Conservation (phyloP, 2,888 invertebrate species). For the Autographa gamma region DNA sequence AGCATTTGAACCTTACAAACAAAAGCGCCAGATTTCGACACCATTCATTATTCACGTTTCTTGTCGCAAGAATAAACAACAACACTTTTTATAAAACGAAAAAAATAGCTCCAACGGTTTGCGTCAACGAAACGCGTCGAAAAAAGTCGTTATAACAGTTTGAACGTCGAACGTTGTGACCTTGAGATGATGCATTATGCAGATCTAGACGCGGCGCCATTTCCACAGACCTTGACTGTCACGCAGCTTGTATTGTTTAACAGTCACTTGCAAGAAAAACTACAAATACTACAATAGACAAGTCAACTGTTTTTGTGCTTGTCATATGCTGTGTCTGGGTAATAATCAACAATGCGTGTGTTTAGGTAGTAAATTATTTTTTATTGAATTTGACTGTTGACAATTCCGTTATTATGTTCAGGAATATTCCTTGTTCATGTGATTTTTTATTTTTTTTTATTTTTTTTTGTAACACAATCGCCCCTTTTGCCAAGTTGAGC, state of each 20-base stretch:
- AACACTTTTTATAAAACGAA: conserved; percentile 11
- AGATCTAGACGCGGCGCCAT: conserved; percentile 53
- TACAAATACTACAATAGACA: not conserved
- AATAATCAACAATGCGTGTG: not conserved
- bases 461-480: too few relatives aligned
- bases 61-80: conserved; percentile 22
- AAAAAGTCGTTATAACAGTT: conserved; percentile 53
- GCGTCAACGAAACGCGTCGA: conserved; percentile 45
- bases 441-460: too few relatives aligned
- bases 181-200: conserved; percentile 63
- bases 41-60: not conserved
- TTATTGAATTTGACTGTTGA: too few relatives aligned
- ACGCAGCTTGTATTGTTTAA: conserved; percentile 7
- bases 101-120: conserved; percentile 35
- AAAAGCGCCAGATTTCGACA: not conserved
- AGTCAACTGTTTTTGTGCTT: not conserved
- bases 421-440: too few relatives aligned
- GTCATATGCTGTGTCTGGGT: too few relatives aligned
- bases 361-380: not conserved
- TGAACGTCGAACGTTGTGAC: conserved; percentile 46
- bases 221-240: conserved; percentile 53
- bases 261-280: conserved; percentile 1
- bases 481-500: too few relatives aligned
- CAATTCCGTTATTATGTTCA: too few relatives aligned
- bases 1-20: not conserved